Base-by-base conservation (phyloP, 2,113 vertebrate species). In the Oostethus manadensis region DNA sequence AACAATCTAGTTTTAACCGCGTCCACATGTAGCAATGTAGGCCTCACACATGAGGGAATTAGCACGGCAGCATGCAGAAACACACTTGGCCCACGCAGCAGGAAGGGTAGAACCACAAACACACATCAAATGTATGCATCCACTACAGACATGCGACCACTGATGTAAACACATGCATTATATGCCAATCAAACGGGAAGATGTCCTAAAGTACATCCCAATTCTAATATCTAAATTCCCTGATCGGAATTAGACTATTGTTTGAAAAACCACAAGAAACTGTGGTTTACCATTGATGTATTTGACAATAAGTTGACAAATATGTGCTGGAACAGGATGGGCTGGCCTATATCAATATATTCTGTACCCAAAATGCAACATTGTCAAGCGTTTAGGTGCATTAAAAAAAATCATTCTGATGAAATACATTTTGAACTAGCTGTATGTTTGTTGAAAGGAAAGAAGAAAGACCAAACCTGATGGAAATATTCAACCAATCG, bases 1-100 rank as follows among this genome's bases (percentile, higher is more conserved):
- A 85, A 89, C 85, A 89, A 89, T 81, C 70, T 64, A 82, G 84
- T 86, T 88, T 66, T 91, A 93, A 94, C 86, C 76, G 76, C 77
- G 76, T 89, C 88, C 92, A 94, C 88, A 91, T 91, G 93, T 85
- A 21, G 53, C 13, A 40, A 11, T 71, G 81, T 67, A 73, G 92
- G 92, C 80, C 93, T 92, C 92, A 92, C 92, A 89, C 76, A 10
- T 50, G 53, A 56, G 65, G 48, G 54, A 44, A 69, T 56, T 58
- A 45, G n/a, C 59, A 60, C 29, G 23, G 61, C 58, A 33, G 62
- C 60, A 68, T 47, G 57, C 38, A 56, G 59, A 64, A 66, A 54
- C 56, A 64, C 10, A 60, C 21, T 13, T 35, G 35, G 17, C 23
- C 51, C 18, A 10, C 43, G 60, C 33, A 51, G 53, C 42, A 68